Evolutionary conservation across 64 coral and sea anemone species (phyloP), one percentile per base, ranked within the genome.

Genomic region (Montipora capricornis): DNA sequence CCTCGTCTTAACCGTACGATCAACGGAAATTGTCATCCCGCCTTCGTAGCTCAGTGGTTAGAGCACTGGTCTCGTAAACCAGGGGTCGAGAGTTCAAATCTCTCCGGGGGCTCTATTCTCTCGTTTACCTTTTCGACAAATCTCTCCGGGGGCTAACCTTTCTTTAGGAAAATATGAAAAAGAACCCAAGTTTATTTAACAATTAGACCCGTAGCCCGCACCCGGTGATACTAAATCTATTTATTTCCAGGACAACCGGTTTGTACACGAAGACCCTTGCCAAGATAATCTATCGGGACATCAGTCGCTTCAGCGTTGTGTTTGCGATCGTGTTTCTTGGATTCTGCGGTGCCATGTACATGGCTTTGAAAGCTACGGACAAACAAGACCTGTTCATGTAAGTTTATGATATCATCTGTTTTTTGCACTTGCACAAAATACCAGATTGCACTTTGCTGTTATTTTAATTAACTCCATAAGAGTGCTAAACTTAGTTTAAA

Each of bases 261-360:
- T 73, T 95, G 13, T 95, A 95, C 62, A 95, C 94, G 5, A 95
- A 95, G 78, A 95, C 94, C 60, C 90, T 95, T 3, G 94, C 94
- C n/a, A 95, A 95, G 78, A 95, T 95, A 14, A 82, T 89, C 24
- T 94, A 94, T 19, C 87, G 93, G 4, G 93, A 94, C 16, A 76
- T 94, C 5, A 77, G 49, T 61, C 83, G 94, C 37, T 95, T 95
- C 68, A 74, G 91, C 51, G 82, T 81, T 8, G 89, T 92, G 6
- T 95, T 92, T 46, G 7, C 88, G 15, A 76, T 92, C 47, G 68
- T 95, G 5, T 92, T 88, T 49, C 2, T 95, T 61, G 94, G 74
- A 24, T 95, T 94, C 68, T 94, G 93, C 64, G 93, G 93, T 13
- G 75, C 93, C 2, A 59, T 94, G 51, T 94, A 59, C 37, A 82